phyloP scores from a whole-genome alignment of 2,797 vertebrate species.

The Lerista edwardsae region DNA sequence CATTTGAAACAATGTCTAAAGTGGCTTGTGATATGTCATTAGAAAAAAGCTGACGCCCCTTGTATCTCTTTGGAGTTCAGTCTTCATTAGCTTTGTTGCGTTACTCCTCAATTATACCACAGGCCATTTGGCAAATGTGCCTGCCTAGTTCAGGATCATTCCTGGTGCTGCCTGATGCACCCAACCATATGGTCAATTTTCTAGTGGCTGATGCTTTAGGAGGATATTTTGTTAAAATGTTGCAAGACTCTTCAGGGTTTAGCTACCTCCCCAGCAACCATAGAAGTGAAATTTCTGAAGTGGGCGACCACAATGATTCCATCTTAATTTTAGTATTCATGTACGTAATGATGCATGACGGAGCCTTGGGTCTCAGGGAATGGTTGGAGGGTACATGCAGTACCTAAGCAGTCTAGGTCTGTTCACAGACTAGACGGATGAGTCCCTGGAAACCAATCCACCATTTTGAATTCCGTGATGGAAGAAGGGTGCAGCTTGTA shows the following conservation, averaged over 20 bases:
- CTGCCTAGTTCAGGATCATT: too few relatives aligned
- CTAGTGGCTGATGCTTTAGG: not conserved
- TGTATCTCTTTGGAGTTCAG: too few relatives aligned
- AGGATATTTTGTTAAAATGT: not conserved
- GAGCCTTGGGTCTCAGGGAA: too few relatives aligned
- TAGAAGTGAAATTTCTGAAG: not conserved
- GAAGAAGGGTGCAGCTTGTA: too few relatives aligned
- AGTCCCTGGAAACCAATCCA: too few relatives aligned
- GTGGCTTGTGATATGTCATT: not conserved
- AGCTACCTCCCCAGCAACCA: not conserved
- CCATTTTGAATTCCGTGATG: too few relatives aligned
- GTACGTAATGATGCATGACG: not conserved
- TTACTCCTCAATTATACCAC: too few relatives aligned
- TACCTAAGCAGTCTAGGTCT: too few relatives aligned
- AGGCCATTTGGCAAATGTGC: too few relatives aligned
- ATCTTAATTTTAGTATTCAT: not conserved
- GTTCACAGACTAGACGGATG: too few relatives aligned
- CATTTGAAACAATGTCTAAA: not conserved
- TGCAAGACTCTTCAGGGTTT: not conserved
- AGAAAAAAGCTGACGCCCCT: too few relatives aligned
- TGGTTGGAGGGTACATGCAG: too few relatives aligned
- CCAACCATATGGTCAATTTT: not conserved
- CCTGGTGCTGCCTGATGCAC: not conserved
- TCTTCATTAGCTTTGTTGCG: not conserved
- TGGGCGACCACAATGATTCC: not conserved